Evolutionary conservation across 1,140 invertebrate genomes (phyloP).

Genomic region (Brachionus rotundiformis): DNA sequence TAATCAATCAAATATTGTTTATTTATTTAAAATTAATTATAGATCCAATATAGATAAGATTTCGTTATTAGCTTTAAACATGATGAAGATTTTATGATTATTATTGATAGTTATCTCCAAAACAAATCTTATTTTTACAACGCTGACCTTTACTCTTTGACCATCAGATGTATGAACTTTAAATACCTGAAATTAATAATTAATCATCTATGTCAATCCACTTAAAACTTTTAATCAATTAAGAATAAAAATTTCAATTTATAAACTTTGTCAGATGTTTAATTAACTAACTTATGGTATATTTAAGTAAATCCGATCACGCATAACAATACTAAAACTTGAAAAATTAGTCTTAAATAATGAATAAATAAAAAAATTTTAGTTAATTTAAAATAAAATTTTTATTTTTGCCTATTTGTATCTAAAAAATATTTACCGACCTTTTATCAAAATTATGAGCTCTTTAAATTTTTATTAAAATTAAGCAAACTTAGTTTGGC

Average conservation of each 20-base stretch:
- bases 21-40: constrained; percentile 40
- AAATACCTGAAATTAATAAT: background rate
- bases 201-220: background rate
- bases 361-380: no score
- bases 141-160: background rate
- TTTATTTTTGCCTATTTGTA: no score
- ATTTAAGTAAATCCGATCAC: background rate
- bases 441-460: no score
- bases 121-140: background rate
- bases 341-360: no score
- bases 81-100: constrained; percentile 34
- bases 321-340: background rate
- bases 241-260: background rate
- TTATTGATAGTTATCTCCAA: constrained; percentile 15
- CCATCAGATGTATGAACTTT: background rate
- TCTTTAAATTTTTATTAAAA: background rate
- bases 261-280: background rate
- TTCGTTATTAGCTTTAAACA: background rate
- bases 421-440: no score
- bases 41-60: constrained; percentile 30
- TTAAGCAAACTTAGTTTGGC: background rate
- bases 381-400: no score
- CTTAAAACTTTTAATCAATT: background rate
- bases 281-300: background rate
- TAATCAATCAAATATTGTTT: constrained; percentile 43